phyloP scores from a whole-genome alignment of 2,113 vertebrate species.

The Theristicus caerulescens region DNA sequence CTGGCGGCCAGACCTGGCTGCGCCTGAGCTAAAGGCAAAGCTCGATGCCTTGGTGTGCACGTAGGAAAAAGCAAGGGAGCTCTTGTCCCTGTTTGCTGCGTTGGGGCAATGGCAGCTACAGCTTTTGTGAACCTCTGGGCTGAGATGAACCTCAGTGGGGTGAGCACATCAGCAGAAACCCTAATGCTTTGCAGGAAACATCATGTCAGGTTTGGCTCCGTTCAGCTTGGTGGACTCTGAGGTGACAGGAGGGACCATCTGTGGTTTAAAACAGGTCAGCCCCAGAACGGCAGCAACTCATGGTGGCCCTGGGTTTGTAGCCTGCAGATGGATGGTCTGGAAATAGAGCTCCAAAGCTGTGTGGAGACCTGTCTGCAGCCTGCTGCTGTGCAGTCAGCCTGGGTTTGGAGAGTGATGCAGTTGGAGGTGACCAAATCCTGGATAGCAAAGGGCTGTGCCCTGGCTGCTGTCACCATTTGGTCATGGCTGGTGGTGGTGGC shows the following conservation, averaged over 20 bases:
- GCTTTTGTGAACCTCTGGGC: background rate
- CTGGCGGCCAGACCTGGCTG: background rate
- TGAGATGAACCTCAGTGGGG: background rate
- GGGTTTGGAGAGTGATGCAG: background rate
- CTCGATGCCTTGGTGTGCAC: background rate
- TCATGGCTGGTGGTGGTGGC: background rate
- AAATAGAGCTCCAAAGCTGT: background rate
- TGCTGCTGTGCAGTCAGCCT: background rate
- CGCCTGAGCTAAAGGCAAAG: background rate
- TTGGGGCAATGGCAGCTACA: background rate
- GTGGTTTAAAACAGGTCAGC: background rate
- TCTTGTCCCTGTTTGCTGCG: background rate
- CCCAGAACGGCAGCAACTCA: background rate
- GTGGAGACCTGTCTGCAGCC: background rate
- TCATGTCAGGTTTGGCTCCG: rapidly evolving
- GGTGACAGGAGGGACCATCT: background rate
- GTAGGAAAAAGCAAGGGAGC: background rate
- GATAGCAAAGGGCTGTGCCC: background rate
- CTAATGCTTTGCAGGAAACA: background rate
- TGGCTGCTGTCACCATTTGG: background rate
- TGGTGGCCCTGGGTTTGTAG: background rate
- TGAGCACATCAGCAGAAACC: background rate
- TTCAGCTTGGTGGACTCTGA: background rate
- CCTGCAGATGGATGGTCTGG: background rate
- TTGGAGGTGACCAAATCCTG: background rate